Evolutionary conservation across 53 echinoderm and acorn worm species (phyloP).

Genomic region (Zoroaster sp.): DNA sequence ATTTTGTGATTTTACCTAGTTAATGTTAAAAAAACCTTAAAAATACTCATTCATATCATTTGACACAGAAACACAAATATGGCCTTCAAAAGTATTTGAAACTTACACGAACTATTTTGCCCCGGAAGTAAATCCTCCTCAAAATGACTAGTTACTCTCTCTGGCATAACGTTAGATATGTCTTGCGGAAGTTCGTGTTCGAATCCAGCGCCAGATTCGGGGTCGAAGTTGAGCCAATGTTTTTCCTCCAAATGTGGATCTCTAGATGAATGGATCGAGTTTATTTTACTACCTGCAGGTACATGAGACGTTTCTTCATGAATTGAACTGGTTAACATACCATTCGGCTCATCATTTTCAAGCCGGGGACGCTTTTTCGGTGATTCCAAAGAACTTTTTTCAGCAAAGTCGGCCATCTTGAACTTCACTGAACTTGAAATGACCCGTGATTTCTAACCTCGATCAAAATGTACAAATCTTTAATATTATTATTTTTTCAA

Average conservation of each 20-base stretch:
- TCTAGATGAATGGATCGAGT: background rate
- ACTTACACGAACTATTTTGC: conserved; percentile 6
- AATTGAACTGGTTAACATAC: background rate
- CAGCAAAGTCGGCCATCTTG: conserved; percentile 65
- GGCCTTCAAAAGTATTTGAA: background rate
- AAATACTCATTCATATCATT: no score
- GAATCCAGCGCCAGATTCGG: conserved; percentile 56
- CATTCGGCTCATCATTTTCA: conserved; percentile 36
- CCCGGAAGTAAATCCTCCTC: conserved; percentile 25
- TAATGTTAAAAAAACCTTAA: no score
- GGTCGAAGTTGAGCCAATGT: conserved; percentile 51
- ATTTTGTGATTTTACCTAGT: no score
- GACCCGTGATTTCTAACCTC: conserved; percentile 20
- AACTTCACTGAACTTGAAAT: conserved; percentile 54
- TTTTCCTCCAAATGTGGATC: background rate
- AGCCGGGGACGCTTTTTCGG: conserved; percentile 64
- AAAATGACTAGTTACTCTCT: background rate
- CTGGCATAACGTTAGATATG: background rate
- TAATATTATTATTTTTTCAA: background rate
- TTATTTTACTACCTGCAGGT: background rate
- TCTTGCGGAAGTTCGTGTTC: conserved; percentile 44
- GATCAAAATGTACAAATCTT: background rate
- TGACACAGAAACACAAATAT: background rate
- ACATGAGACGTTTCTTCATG: conserved; percentile 14
- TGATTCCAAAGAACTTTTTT: conserved; percentile 39